Percentiles rank a stretch among this genome's conserved stretches.
These are phyloP conservation scores for Prinia subflava DNA, from an alignment of 2,113 vertebrate genomes.

Conservation along the genomic window DNA sequence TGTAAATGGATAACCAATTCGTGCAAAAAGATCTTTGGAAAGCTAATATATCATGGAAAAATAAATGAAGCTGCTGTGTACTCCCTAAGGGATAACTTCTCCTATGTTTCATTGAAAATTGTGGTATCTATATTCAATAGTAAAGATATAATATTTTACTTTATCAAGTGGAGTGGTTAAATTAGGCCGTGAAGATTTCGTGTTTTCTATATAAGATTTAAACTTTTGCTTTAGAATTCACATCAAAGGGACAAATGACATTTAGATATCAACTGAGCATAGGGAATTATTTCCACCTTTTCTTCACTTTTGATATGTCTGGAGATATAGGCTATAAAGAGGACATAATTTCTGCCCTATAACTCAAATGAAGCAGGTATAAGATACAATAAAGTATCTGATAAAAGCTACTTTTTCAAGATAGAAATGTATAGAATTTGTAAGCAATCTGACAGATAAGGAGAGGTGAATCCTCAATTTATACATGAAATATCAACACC, in stretches of 20 bases:
- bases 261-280: neutral
- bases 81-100: neutral
- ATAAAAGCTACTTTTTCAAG: neutral
- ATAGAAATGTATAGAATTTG: neutral
- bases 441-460: neutral
- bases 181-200: neutral
- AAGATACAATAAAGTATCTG: neutral
- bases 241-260: neutral
- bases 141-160: constrained; percentile 3
- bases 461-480: neutral
- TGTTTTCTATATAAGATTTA: neutral
- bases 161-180: neutral
- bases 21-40: constrained; percentile 37
- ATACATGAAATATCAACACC: neutral
- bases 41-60: constrained; percentile 40
- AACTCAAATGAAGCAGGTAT: neutral
- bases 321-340: neutral
- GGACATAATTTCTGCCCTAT: neutral
- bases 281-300: neutral
- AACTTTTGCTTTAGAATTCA: neutral
- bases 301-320: neutral
- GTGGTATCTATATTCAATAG: neutral
- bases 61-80: constrained; percentile 2
- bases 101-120: neutral
- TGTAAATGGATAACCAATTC: constrained; percentile 4